phyloP scores from a whole-genome alignment of 2,888 invertebrate species.

The Caenorhabditis sp. region DNA sequence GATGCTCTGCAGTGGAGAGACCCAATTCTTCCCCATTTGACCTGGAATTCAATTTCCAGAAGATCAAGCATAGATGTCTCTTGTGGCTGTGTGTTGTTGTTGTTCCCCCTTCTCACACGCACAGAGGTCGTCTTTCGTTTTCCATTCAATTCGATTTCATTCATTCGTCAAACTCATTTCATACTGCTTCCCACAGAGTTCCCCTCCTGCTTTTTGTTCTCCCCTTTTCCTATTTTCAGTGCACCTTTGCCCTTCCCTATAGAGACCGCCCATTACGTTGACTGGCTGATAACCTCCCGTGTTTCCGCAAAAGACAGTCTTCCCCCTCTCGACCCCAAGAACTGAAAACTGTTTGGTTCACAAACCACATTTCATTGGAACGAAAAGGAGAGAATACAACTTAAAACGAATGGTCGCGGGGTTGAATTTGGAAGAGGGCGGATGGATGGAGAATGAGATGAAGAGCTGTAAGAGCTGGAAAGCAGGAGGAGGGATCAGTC shows the following conservation, averaged over 20 bases:
- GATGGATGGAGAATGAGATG: not conserved
- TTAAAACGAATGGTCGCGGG: too few species aligned
- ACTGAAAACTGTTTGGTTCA: too few species aligned
- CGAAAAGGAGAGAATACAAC: slow-evolving; percentile 18
- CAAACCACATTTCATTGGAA: slow-evolving; percentile 2
- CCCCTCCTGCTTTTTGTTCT: not conserved
- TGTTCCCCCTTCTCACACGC: not conserved
- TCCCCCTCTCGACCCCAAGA: too few species aligned
- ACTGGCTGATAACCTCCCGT: slow-evolving; percentile 48
- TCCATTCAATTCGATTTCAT: too few species aligned
- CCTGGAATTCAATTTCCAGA: too few species aligned
- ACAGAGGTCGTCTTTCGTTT: too few species aligned
- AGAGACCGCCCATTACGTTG: slow-evolving; percentile 34
- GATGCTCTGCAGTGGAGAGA: too few species aligned
- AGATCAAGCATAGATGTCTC: too few species aligned
- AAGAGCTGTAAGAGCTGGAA: not conserved
- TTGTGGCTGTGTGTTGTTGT: slow-evolving; percentile 20
- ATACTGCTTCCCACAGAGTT: slow-evolving; percentile 12
- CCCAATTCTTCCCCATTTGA: too few species aligned
- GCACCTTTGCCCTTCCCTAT: not conserved
- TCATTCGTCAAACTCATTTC: slow-evolving; percentile 27
- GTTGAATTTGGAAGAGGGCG: not conserved
- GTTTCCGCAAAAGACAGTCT: too few species aligned
- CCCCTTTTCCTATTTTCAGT: not conserved
- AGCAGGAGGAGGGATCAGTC: too few species aligned